Evolutionary conservation across 2,888 invertebrate genomes (phyloP).

Genomic region (Ochropacha duplaris): DNA sequence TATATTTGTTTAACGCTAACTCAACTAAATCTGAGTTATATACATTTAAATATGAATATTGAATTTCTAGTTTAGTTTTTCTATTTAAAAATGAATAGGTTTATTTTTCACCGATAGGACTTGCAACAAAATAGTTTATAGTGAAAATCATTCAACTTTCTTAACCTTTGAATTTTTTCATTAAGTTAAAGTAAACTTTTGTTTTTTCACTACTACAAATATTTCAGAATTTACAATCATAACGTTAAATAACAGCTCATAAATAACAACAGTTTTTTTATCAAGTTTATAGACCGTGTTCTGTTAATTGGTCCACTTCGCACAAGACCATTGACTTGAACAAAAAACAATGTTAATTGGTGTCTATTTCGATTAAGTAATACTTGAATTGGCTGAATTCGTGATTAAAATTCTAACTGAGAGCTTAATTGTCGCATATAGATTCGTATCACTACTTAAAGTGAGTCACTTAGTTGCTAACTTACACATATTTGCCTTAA

Average conservation of each 20-base stretch:
- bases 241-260: neutral
- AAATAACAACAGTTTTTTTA: neutral
- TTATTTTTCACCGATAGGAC: no score
- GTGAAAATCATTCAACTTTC: no score
- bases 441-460: conserved; percentile 1
- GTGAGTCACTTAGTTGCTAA: neutral
- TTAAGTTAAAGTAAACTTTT: neutral
- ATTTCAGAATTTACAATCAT: neutral
- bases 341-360: neutral
- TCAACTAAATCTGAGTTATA: neutral
- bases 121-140: no score
- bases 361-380: neutral
- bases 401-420: neutral
- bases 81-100: no score
- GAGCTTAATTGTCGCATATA: neutral
- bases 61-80: no score
- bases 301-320: neutral
- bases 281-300: neutral
- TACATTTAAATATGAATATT: neutral
- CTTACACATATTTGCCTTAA: neutral
- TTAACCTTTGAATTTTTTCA: no score
- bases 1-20: neutral
- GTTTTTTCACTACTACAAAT: neutral
- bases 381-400: neutral
- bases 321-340: neutral